A percentile compares a stretch with the other conserved stretches of the same genome.
These are phyloP conservation scores for Chymomyza procnemis DNA, from an alignment of 2,888 invertebrate genomes.

Conservation along the genomic window DNA sequence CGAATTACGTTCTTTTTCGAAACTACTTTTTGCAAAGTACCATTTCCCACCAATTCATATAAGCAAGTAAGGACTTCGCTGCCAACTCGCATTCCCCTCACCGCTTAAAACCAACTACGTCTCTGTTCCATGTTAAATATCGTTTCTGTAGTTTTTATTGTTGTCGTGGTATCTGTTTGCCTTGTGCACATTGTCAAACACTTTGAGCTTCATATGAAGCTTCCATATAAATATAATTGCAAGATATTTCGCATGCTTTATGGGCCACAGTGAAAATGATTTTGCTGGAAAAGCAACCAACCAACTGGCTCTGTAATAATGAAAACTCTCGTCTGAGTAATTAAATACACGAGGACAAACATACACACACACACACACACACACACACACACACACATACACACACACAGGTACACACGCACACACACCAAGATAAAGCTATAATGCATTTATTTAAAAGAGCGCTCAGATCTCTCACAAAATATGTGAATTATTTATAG, in stretches of 20 bases:
- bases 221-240: slow-evolving; percentile 67
- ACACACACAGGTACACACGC: neutral
- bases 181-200: slow-evolving; percentile 37
- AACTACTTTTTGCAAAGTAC: no score
- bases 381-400: no score
- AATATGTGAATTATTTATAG: slow-evolving; percentile 60
- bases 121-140: neutral
- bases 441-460: slow-evolving; percentile 44
- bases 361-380: slow-evolving; percentile 23
- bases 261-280: slow-evolving; percentile 23
- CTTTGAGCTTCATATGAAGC: slow-evolving; percentile 57
- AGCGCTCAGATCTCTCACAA: slow-evolving; percentile 19
- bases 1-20: no score
- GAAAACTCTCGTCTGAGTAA: slow-evolving; percentile 63
- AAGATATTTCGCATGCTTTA: slow-evolving; percentile 65
- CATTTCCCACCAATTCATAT: no score
- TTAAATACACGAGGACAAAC: slow-evolving; percentile 71
- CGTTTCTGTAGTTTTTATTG: neutral
- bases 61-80: neutral
- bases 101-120: neutral
- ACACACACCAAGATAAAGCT: slow-evolving; percentile 15
- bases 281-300: neutral
- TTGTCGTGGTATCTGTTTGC: slow-evolving; percentile 11
- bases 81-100: neutral
- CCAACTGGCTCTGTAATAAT: slow-evolving; percentile 34